A percentile compares a stretch with the other conserved stretches of the same genome.
phyloP scores from a whole-genome alignment of 2,797 vertebrate species.

The Telmatherina bonti region DNA sequence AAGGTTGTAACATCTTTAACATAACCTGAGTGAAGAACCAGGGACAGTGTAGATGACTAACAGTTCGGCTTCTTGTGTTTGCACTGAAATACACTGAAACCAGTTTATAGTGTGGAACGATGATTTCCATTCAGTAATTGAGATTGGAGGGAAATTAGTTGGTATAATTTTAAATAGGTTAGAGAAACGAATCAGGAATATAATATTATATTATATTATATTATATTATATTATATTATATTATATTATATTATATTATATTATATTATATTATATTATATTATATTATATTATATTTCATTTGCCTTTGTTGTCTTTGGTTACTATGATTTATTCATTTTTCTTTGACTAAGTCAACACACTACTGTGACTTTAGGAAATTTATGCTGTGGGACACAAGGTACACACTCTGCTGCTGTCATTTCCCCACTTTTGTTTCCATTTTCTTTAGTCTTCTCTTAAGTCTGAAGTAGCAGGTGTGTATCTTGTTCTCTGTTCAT shows the following conservation, averaged over 20 bases:
- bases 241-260: too few species aligned
- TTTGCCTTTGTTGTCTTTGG: slow-evolving; percentile 46
- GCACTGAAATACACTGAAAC: not conserved
- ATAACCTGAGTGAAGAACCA: not conserved
- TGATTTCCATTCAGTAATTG: too few species aligned
- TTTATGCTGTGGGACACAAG: slow-evolving; percentile 56
- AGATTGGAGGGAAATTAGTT: not conserved
- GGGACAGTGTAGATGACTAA: not conserved
- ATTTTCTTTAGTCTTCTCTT: slow-evolving; percentile 23
- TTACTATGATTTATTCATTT: slow-evolving; percentile 61
- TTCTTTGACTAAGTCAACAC: slow-evolving; percentile 36
- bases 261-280: too few species aligned
- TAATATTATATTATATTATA: too few species aligned
- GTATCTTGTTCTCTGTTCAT: slow-evolving; percentile 76
- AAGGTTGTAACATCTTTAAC: too few species aligned
- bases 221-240: too few species aligned
- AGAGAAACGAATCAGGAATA: not conserved
- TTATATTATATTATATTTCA: too few species aligned
- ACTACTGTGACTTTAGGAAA: slow-evolving; percentile 71
- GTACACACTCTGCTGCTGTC: slow-evolving; percentile 74
- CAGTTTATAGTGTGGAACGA: not conserved
- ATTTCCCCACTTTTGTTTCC: slow-evolving; percentile 44
- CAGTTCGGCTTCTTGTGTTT: not conserved
- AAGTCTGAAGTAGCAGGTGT: slow-evolving; percentile 82
- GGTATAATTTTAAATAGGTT: not conserved